These are phyloP conservation scores for Diorhabda sublineata DNA, from an alignment of 1,140 invertebrate species.

Conservation along the genomic window DNA sequence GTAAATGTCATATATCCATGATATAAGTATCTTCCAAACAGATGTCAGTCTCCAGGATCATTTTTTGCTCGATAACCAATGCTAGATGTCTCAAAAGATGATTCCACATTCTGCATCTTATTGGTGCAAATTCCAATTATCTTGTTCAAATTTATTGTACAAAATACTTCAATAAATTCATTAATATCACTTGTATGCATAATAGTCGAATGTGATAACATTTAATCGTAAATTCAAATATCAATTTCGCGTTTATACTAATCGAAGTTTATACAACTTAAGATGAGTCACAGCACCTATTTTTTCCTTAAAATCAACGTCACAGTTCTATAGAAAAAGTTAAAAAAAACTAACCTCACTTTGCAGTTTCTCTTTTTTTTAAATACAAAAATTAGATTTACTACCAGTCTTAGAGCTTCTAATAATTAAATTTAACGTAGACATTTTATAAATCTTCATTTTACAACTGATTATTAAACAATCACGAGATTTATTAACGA, in stretches of 20 bases:
- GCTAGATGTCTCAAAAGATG: conserved; percentile 36
- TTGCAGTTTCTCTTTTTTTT: conserved; percentile 18
- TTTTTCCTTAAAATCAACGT: conserved; percentile 17
- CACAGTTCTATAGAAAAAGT: conserved; percentile 25
- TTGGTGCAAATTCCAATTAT: conserved; percentile 39
- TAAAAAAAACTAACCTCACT: conserved; percentile 35
- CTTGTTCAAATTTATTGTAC: conserved; percentile 37
- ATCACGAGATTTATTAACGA: not conserved
- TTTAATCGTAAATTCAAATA: conserved; percentile 24
- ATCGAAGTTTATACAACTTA: not conserved
- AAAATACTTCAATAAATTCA: conserved; percentile 33
- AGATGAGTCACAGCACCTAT: conserved; percentile 6
- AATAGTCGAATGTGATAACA: conserved; percentile 32
- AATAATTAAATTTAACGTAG: conserved; percentile 38
- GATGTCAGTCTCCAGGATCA: conserved; percentile 46
- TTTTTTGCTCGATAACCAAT: conserved; percentile 44
- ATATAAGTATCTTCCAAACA: conserved; percentile 21
- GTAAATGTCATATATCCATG: conserved; percentile 41
- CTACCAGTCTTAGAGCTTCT: conserved; percentile 41
- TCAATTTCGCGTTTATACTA: not conserved
- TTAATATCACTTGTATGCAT: conserved; percentile 40
- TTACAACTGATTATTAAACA: conserved; percentile 19
- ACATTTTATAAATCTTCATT: conserved; percentile 44
- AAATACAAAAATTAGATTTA: conserved; percentile 29
- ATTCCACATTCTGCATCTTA: conserved; percentile 42